These are phyloP conservation scores for Lepus americanus DNA, from an alignment of 2,113 vertebrate genomes.

Conservation along the genomic window DNA sequence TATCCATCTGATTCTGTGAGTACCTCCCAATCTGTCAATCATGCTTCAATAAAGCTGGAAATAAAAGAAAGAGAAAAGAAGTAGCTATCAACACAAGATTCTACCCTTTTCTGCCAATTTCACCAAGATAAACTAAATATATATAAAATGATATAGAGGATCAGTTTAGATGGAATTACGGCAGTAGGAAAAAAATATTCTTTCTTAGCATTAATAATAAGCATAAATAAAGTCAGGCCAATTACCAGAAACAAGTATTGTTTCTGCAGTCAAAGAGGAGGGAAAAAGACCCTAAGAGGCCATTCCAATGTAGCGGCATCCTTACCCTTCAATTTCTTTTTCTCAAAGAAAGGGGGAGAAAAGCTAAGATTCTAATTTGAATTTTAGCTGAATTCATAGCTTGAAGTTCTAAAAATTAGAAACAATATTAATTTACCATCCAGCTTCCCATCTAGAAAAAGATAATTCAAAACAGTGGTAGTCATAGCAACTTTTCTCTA, in stretches of 20 bases:
- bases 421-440: slow-evolving; percentile 30
- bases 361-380: neutral
- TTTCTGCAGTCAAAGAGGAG: neutral
- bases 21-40: neutral
- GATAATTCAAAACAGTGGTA: slow-evolving; percentile 40
- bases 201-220: slow-evolving; percentile 56
- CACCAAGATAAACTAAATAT: neutral
- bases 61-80: neutral
- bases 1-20: neutral
- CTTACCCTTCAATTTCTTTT: neutral
- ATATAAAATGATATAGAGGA: neutral
- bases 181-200: slow-evolving; percentile 3
- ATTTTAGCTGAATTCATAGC: slow-evolving; percentile 41
- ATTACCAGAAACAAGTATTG: slow-evolving; percentile 33
- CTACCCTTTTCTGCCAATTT: neutral
- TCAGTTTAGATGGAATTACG: neutral
- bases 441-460: slow-evolving; percentile 11
- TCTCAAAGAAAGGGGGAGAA: neutral
- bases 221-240: slow-evolving; percentile 30
- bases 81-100: neutral
- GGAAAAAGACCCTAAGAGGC: neutral
- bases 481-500: slow-evolving; percentile 27
- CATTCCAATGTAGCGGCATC: neutral
- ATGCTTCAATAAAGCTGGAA: no score
- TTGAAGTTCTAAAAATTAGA: neutral